These are phyloP conservation scores for Spisula solida DNA, from an alignment of 2,888 invertebrate species.

Conservation along the genomic window DNA sequence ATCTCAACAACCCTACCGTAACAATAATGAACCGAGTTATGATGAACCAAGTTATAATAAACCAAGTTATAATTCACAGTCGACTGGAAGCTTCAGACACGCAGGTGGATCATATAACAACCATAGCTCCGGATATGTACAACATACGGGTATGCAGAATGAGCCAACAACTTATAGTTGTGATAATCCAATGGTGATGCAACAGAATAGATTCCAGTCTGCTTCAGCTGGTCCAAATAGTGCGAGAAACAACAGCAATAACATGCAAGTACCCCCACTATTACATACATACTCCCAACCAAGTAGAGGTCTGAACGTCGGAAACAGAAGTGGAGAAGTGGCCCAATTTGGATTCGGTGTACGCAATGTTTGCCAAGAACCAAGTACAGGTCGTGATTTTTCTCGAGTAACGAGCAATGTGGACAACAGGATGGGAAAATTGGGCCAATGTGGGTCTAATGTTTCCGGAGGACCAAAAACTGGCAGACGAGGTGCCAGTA, in stretches of 20 bases:
- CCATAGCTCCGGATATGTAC: background rate
- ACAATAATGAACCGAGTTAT: background rate
- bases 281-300: background rate
- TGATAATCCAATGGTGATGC: background rate
- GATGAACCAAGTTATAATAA: too few species aligned
- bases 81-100: background rate
- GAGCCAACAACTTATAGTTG: background rate
- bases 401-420: too few species aligned
- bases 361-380: background rate
- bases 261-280: background rate
- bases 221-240: background rate
- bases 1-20: background rate
- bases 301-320: background rate
- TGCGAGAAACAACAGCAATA: background rate
- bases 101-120: background rate
- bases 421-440: too few species aligned
- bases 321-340: background rate
- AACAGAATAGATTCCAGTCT: background rate
- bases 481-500: too few species aligned
- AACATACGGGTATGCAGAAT: too few species aligned
- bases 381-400: background rate
- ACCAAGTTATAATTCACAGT: background rate
- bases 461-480: too few species aligned
- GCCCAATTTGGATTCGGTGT: background rate
- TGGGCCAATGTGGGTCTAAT: too few species aligned